Percentiles rank a stretch among this genome's conserved stretches.
Evolutionary conservation across 2,797 vertebrate species (phyloP).

Genomic region (Gouania willdenowi): DNA sequence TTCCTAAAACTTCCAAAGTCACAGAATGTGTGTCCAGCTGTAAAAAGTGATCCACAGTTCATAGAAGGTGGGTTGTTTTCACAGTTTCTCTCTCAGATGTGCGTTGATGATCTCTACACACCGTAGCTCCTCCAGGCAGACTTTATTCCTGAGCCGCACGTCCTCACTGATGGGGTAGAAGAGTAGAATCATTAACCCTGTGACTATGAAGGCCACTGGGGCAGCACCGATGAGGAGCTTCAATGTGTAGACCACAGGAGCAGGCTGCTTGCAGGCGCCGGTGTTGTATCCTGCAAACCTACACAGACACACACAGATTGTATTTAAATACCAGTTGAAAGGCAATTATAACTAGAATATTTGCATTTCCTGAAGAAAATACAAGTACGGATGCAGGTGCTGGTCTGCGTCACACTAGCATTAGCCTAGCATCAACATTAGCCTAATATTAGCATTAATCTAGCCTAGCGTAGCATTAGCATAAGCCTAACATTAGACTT

Average conservation of each 20-base stretch:
- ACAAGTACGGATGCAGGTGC: too few species aligned
- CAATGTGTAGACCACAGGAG: slow-evolving; percentile 83
- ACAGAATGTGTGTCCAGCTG: not conserved
- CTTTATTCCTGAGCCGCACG: slow-evolving; percentile 77
- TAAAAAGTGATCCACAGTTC: not conserved
- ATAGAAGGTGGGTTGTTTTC: not conserved
- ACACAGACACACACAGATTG: slow-evolving; percentile 16
- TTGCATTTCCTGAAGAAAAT: too few species aligned
- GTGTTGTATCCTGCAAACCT: slow-evolving; percentile 91
- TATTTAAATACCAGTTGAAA: too few species aligned
- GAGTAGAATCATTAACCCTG: slow-evolving; percentile 85
- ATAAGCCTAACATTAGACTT: too few species aligned
- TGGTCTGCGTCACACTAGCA: too few species aligned
- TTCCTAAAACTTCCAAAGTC: not conserved
- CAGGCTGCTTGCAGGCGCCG: slow-evolving; percentile 83
- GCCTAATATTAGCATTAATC: too few species aligned
- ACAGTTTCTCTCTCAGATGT: slow-evolving; percentile 1
- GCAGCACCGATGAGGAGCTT: slow-evolving; percentile 89
- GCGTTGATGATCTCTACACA: slow-evolving; percentile 44
- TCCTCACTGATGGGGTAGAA: slow-evolving; percentile 86
- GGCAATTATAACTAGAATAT: too few species aligned
- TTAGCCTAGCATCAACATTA: too few species aligned
- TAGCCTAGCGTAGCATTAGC: too few species aligned
- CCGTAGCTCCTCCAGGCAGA: slow-evolving; percentile 83
- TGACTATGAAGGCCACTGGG: slow-evolving; percentile 85